Conservation (phyloP, 2,888 invertebrate genomes). For the Hofmannophila pseudospretella region DNA sequence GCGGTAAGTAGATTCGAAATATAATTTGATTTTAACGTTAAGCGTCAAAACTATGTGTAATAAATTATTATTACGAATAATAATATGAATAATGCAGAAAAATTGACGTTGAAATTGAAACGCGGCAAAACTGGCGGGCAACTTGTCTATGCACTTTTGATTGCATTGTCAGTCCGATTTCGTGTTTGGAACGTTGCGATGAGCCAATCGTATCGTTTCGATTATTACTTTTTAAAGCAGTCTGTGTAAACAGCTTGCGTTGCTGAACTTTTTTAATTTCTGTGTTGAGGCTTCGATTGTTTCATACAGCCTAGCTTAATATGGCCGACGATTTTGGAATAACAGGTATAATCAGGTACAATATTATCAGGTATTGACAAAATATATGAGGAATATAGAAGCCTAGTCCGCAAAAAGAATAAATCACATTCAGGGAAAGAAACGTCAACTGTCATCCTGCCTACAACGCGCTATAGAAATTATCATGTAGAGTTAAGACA, state of each 20-base stretch:
- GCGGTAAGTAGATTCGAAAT: constrained; percentile 25
- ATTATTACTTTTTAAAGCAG: constrained; percentile 39
- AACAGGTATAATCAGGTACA: too few species aligned
- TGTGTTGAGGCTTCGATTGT: neutral
- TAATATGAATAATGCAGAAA: too few species aligned
- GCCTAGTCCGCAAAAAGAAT: too few species aligned
- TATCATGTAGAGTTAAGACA: too few species aligned
- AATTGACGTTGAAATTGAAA: constrained; percentile 33
- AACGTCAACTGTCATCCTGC: too few species aligned
- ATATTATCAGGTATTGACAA: too few species aligned
- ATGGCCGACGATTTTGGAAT: neutral
- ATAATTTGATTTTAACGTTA: constrained; percentile 32
- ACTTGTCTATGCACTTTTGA: constrained; percentile 65
- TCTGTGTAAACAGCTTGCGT: constrained; percentile 6
- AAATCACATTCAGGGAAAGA: too few species aligned
- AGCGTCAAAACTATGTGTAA: too few species aligned
- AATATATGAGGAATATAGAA: too few species aligned
- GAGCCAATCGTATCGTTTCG: constrained; percentile 40
- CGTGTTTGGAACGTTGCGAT: constrained; percentile 32
- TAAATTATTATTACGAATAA: too few species aligned
- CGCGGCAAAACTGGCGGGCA: constrained; percentile 51
- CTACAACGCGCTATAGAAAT: too few species aligned
- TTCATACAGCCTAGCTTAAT: neutral
- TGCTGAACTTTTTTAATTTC: constrained; percentile 11
- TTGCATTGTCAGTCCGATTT: constrained; percentile 20